phyloP scores from a whole-genome alignment of 2,888 invertebrate species.

The Scaptodrosophila latifasciaeformis region DNA sequence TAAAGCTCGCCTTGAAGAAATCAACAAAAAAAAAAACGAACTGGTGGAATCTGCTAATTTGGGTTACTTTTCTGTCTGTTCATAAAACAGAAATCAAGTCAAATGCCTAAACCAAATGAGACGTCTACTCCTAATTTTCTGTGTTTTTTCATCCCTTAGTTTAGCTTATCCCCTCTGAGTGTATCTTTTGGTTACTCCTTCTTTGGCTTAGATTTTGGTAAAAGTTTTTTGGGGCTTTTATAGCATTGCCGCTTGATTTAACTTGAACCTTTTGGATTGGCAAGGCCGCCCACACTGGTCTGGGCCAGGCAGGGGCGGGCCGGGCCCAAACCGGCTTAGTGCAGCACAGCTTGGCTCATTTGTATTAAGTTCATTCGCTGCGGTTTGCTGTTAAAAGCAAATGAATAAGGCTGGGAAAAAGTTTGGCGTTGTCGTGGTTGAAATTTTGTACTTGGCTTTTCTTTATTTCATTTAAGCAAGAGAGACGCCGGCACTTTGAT shows the following conservation, averaged over 20 bases:
- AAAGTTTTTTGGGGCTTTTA: slow-evolving; percentile 13
- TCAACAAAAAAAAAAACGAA: too few species aligned
- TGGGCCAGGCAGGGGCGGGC: background rate
- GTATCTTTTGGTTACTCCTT: too few species aligned
- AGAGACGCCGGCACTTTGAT: slow-evolving; percentile 41
- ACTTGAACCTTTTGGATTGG: slow-evolving; percentile 58
- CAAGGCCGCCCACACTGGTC: background rate
- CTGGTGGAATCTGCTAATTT: too few species aligned
- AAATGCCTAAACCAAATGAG: slow-evolving; percentile 32
- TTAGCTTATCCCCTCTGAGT: too few species aligned
- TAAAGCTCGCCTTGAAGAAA: slow-evolving; percentile 24
- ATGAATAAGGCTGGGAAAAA: slow-evolving; percentile 51
- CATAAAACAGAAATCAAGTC: slow-evolving; percentile 52
- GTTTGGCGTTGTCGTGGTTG: slow-evolving; percentile 23
- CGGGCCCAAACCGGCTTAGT: background rate
- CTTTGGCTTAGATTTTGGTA: background rate
- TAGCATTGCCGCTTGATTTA: slow-evolving; percentile 58
- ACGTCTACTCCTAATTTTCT: slow-evolving; percentile 9
- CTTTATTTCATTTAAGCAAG: too few species aligned
- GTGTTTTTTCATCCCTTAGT: background rate
- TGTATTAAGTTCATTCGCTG: slow-evolving; percentile 60
- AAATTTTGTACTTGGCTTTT: too few species aligned
- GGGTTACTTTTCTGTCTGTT: background rate
- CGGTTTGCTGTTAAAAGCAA: slow-evolving; percentile 53
- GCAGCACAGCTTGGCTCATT: slow-evolving; percentile 37